Percentiles rank a stretch among this genome's conserved stretches.
phyloP scores from a whole-genome alignment of 2,888 invertebrate genomes.

The Polydrusus cervinus region DNA sequence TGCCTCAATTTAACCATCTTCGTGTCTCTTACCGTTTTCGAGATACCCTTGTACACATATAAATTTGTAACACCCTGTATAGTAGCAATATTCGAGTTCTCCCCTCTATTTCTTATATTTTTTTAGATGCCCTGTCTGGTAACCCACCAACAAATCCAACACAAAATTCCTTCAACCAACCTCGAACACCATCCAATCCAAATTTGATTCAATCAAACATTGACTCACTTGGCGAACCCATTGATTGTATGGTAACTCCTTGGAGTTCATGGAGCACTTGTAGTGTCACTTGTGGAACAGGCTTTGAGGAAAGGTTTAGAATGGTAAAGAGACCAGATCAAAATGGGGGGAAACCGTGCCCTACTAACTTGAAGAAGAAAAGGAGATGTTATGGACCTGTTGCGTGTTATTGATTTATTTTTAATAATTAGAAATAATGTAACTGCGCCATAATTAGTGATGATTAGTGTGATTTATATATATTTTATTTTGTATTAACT shows the following conservation, averaged over 20 bases:
- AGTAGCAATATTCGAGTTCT: too few relatives aligned
- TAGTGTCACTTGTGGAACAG: conserved; percentile 85
- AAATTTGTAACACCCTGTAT: too few relatives aligned
- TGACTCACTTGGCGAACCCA: conserved; percentile 21
- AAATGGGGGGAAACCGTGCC: conserved; percentile 80
- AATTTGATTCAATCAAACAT: conserved; percentile 23
- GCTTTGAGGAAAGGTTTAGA: conserved; percentile 79
- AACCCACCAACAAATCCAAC: conserved; percentile 38
- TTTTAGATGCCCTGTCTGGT: conserved; percentile 62
- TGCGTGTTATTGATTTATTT: conserved; percentile 55
- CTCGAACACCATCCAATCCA: conserved; percentile 15
- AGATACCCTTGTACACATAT: too few relatives aligned
- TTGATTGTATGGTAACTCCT: conserved; percentile 79
- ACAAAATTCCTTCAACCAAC: conserved; percentile 7
- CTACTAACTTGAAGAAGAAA: conserved; percentile 75
- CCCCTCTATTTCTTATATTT: conserved; percentile 7
- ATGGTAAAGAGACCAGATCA: conserved; percentile 77
- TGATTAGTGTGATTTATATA: too few relatives aligned
- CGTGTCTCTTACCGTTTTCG: too few relatives aligned
- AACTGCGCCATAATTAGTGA: background rate
- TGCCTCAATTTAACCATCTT: too few relatives aligned
- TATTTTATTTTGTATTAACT: too few relatives aligned
- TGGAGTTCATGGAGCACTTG: conserved; percentile 92
- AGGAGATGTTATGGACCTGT: conserved; percentile 74
- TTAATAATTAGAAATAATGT: conserved; percentile 2